A percentile compares a stretch with the other conserved stretches of the same genome.
Conservation (phyloP, 64 coral and sea anemone genomes). For the Montipora cactus region DNA sequence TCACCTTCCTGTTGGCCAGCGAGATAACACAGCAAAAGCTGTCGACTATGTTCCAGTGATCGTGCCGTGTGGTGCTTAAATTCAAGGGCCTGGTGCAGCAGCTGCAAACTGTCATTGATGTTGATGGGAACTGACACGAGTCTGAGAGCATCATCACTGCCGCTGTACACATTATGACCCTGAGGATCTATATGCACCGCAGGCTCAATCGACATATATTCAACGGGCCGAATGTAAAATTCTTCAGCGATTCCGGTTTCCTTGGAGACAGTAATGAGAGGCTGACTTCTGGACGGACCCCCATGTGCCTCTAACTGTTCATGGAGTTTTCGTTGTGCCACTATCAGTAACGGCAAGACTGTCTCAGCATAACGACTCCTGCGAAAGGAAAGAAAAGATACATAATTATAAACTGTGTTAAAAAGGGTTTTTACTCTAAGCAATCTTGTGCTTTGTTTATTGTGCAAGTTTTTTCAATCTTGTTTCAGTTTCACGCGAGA, state of each 20-base stretch:
- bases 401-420: too few species aligned
- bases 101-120: conserved; percentile 78
- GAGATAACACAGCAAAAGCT: conserved; percentile 93
- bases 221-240: conserved; percentile 65
- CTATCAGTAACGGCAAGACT: conserved; percentile 80
- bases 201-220: conserved; percentile 89
- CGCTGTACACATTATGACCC: conserved; percentile 97
- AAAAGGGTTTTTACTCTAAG: not conserved
- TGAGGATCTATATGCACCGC: conserved; percentile 96
- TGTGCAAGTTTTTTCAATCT: too few species aligned
- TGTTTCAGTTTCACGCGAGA: too few species aligned
- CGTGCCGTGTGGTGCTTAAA: conserved; percentile 90
- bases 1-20: conserved; percentile 82
- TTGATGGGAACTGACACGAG: conserved; percentile 93
- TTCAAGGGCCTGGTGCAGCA: conserved; percentile 79
- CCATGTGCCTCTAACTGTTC: conserved; percentile 70
- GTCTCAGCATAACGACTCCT: conserved; percentile 96
- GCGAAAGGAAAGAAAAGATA: not conserved
- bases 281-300: conserved; percentile 79
- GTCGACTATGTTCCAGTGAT: conserved; percentile 88
- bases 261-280: conserved; percentile 67
- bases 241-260: conserved; percentile 84
- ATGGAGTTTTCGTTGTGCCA: conserved; percentile 83
- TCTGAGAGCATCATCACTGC: conserved; percentile 81
- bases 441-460: not conserved